Conservation (phyloP, 2,888 invertebrate species). For the Zhuqinia jingwanae region DNA sequence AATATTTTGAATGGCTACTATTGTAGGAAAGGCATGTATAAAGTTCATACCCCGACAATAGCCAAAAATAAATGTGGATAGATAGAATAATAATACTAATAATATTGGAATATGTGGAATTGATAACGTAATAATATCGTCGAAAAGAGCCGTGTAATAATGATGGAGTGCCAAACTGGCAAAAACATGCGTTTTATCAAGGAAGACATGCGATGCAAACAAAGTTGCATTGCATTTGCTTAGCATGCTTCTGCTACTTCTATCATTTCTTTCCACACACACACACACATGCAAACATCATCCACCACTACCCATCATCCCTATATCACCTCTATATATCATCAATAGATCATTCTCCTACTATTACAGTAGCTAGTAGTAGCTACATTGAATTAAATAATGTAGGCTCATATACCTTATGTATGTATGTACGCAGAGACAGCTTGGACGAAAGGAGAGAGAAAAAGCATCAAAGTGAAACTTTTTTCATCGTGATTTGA, state of each 20-base stretch:
- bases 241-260: no score
- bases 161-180: slow-evolving; percentile 45
- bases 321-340: background rate
- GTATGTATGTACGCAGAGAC: background rate
- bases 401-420: no score
- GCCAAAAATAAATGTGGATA: no score
- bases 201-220: slow-evolving; percentile 1
- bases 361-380: background rate
- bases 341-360: background rate
- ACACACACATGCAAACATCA: slow-evolving; percentile 6
- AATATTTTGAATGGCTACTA: no score
- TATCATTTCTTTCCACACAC: background rate
- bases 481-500: slow-evolving; percentile 66
- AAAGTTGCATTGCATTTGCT: slow-evolving; percentile 10
- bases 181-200: slow-evolving; percentile 41
- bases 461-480: slow-evolving; percentile 53
- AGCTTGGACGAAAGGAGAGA: background rate
- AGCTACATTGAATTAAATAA: background rate
- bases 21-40: background rate
- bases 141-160: slow-evolving; percentile 21
- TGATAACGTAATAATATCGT: slow-evolving; percentile 31
- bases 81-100: no score
- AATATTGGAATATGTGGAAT: slow-evolving; percentile 34
- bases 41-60: no score
- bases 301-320: background rate